Base-by-base conservation (phyloP, 2,888 invertebrate species). In the Melanostoma mellinum region DNA sequence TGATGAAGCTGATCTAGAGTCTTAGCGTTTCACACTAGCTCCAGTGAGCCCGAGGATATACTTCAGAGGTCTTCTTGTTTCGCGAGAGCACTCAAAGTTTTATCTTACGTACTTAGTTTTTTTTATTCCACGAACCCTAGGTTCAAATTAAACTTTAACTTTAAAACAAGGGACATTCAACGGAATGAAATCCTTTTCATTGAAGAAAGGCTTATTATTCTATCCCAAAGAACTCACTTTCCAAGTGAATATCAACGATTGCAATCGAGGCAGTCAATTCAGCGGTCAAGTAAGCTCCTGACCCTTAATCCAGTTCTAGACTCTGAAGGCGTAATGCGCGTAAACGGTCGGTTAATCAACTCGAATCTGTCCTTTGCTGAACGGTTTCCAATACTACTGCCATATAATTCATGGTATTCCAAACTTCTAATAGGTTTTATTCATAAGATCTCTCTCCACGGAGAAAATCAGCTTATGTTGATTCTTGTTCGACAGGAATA, bases 251-350 rank as follows among this genome's bases (percentile, higher is more conserved):
- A 32, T 10, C 0, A 3, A 3, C 3, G 2, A 2, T n/a, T 81
- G 1, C 10, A 30, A 30, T 3, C 33, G n/a, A 72, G 73, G 5
- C 33, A 52, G 46, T 32, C 32, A 8, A 55, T 82, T 5, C 1
- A 38, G 3, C 42, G 53, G 6, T 38, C 42, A 63, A 42, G 58
- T 6, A 56, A 61, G 4, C 55, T 81, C 20, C 20, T 81, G 20
- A 61, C 61, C 6, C 46, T 84, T 2, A 81, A 68, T 40, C 75
- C 74, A 10, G 56, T 67, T 36, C 6, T 71, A 6, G 60, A 72
- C 30, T 1, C 53, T 32, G 36, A 55, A 33, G 74, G 72, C 2
- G 5, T 71, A 3, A 8, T 85, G 44, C 53, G 71, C n/a, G 56
- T 67, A 1, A 69, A 63, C 38, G 79, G 76, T 30, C 36, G 72